Evolutionary conservation across 2,888 invertebrate species (phyloP).

Genomic region (Aethes cnicana): DNA sequence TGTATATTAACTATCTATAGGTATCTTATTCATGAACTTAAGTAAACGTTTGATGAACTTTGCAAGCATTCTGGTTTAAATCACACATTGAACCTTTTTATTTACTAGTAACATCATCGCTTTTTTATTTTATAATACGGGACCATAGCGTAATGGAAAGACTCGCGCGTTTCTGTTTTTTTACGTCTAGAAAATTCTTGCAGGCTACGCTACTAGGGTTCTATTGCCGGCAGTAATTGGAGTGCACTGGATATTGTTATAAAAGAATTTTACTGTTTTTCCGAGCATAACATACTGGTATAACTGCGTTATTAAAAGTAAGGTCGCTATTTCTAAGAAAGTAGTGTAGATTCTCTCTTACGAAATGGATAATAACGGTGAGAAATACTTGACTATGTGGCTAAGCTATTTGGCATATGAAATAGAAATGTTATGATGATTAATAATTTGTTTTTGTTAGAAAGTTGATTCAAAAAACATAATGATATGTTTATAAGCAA

Average conservation of each 20-base stretch:
- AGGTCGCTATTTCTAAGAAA: neutral
- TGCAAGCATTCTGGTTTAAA: too few species aligned
- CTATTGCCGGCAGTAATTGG: conserved; percentile 53
- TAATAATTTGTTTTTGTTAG: neutral
- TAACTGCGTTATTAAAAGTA: conserved; percentile 3
- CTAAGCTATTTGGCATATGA: too few species aligned
- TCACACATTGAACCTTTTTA: too few species aligned
- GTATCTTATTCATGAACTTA: too few species aligned
- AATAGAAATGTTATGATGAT: too few species aligned
- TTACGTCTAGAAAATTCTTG: conserved; percentile 45
- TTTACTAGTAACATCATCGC: too few species aligned
- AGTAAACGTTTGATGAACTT: too few species aligned
- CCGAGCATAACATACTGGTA: conserved; percentile 1
- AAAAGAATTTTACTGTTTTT: conserved; percentile 51
- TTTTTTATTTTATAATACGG: conserved; percentile 3
- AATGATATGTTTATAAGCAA: too few species aligned
- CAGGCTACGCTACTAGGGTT: conserved; percentile 43
- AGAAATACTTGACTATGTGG: too few species aligned
- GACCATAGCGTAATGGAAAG: neutral
- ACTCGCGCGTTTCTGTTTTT: conserved; percentile 25
- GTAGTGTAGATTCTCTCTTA: neutral
- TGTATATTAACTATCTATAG: too few species aligned
- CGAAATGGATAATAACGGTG: too few species aligned
- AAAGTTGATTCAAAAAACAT: too few species aligned
- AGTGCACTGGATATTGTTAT: conserved; percentile 51